phyloP scores from a whole-genome alignment of 2,888 invertebrate species.

The Cordilura impudica region DNA sequence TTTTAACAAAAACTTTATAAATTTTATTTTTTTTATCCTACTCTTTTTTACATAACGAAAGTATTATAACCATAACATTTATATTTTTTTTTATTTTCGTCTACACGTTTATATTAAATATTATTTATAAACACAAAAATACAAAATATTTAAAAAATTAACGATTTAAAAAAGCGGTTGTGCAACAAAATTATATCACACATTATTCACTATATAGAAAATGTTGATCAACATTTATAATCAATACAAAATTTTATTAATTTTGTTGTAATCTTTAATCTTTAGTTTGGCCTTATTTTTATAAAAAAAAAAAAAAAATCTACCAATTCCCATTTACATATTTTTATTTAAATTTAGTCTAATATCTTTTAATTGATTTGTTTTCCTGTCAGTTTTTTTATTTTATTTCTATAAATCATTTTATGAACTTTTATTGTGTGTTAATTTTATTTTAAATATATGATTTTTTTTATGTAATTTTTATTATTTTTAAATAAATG shows the following conservation, averaged over 20 bases:
- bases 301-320: constrained; percentile 3
- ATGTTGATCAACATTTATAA: background rate
- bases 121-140: background rate
- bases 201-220: constrained; percentile 18
- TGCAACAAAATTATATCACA: constrained; percentile 35
- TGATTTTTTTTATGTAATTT: constrained; percentile 62
- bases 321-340: background rate
- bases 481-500: constrained; percentile 60
- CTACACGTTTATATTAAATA: background rate
- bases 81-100: constrained; percentile 13
- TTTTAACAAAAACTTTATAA: background rate
- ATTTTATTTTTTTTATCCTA: background rate
- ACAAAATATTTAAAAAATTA: constrained; percentile 20
- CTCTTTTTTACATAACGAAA: constrained; percentile 40
- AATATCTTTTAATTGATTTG: background rate
- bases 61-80: constrained; percentile 43
- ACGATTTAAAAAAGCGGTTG: constrained; percentile 46
- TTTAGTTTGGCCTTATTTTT: constrained; percentile 14
- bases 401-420: constrained; percentile 47
- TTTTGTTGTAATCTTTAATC: background rate
- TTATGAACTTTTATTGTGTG: constrained; percentile 38
- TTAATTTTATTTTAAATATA: constrained; percentile 36
- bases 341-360: constrained; percentile 12
- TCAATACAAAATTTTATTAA: background rate
- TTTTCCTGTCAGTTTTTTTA: constrained; percentile 38